Evolutionary conservation across 2,888 invertebrate genomes (phyloP).

Genomic region (Dicyrtomina minuta): DNA sequence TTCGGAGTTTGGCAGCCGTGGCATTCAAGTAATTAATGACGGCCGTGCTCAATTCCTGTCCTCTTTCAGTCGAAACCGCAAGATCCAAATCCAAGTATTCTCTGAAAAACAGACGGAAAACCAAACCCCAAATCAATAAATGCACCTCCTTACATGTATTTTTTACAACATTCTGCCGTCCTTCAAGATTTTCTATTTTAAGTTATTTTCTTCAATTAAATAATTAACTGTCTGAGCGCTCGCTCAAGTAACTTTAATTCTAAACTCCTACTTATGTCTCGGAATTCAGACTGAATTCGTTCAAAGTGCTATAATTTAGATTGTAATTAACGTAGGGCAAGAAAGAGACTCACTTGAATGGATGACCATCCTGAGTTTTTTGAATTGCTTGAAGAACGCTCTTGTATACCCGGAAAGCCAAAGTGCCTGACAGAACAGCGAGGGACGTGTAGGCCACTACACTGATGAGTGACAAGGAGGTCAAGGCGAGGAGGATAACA

Average conservation of each 20-base stretch:
- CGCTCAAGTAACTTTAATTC: no score
- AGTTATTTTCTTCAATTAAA: no score
- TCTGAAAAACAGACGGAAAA: slow-evolving; percentile 60
- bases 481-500: slow-evolving; percentile 85
- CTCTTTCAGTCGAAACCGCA: slow-evolving; percentile 85
- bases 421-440: slow-evolving; percentile 78
- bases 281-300: no score
- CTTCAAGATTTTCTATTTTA: no score
- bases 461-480: slow-evolving; percentile 92
- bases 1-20: slow-evolving; percentile 76
- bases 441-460: slow-evolving; percentile 91
- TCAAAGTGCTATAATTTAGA: not conserved
- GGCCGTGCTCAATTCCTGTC: slow-evolving; percentile 81
- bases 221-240: no score
- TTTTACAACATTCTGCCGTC: no score
- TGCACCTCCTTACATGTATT: not conserved
- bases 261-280: no score
- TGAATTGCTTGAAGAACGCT: slow-evolving; percentile 92
- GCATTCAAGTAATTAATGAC: slow-evolving; percentile 86
- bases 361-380: slow-evolving; percentile 92
- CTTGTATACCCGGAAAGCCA: slow-evolving; percentile 95
- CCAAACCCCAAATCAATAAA: not conserved
- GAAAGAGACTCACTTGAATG: slow-evolving; percentile 96
- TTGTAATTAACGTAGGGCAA: no score
- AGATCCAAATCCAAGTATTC: slow-evolving; percentile 84